Percentiles rank a stretch among this genome's conserved stretches.
These are phyloP conservation scores for Zygaena filipendulae DNA, from an alignment of 2,888 invertebrate genomes.

Conservation along the genomic window DNA sequence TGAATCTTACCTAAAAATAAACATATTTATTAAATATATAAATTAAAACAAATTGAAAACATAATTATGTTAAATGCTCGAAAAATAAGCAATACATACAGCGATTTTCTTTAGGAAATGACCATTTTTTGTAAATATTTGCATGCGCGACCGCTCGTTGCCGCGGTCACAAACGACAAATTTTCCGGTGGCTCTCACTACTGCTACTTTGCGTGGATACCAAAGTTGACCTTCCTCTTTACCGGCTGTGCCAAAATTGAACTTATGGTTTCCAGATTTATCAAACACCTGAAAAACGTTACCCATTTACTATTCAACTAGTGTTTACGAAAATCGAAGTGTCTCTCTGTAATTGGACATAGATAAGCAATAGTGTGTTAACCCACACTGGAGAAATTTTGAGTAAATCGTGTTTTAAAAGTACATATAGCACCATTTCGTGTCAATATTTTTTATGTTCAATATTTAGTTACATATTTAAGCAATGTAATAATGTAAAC, in stretches of 20 bases:
- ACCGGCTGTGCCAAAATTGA: slow-evolving; percentile 94
- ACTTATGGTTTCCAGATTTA: slow-evolving; percentile 92
- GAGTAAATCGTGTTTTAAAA: too few relatives aligned
- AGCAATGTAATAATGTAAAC: too few relatives aligned
- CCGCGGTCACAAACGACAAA: slow-evolving; percentile 98
- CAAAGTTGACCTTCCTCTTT: slow-evolving; percentile 97
- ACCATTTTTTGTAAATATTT: slow-evolving; percentile 95
- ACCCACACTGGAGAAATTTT: too few relatives aligned
- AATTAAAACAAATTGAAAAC: background rate
- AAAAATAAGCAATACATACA: too few relatives aligned
- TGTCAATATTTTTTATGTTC: too few relatives aligned
- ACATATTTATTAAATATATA: background rate
- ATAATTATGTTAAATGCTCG: background rate
- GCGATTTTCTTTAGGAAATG: slow-evolving; percentile 97
- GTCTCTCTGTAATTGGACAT: too few relatives aligned
- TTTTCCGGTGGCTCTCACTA: slow-evolving; percentile 87
- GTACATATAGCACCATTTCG: too few relatives aligned
- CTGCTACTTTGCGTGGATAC: slow-evolving; percentile 97
- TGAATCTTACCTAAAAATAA: slow-evolving; percentile 71
- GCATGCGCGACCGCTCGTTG: slow-evolving; percentile 96
- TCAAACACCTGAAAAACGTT: slow-evolving; percentile 88
- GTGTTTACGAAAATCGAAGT: too few relatives aligned
- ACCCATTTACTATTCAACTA: too few relatives aligned
- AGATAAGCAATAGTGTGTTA: too few relatives aligned
- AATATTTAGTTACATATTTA: too few relatives aligned